Conservation (phyloP, 64 coral and sea anemone species). For the Montipora sp. region DNA sequence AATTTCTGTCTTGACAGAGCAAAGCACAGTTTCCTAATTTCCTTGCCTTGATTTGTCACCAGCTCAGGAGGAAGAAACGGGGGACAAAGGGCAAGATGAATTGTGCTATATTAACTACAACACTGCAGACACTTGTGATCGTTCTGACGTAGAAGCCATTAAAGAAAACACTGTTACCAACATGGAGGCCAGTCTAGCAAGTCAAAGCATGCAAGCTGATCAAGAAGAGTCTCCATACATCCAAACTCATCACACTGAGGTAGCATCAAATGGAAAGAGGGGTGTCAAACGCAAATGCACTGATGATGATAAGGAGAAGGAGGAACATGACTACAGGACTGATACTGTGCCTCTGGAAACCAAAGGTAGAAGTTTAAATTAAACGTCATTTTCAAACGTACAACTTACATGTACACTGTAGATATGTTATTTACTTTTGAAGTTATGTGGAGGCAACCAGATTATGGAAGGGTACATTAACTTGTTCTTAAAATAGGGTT, state of each 20-base stretch:
- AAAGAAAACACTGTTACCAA: neutral
- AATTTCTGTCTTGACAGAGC: neutral
- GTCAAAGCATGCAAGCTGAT: neutral
- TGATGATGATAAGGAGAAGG: neutral
- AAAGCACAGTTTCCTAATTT: neutral
- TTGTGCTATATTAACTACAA: neutral
- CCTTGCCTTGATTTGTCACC: neutral
- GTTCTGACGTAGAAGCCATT: neutral
- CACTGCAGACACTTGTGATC: neutral
- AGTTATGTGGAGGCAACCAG: no score
- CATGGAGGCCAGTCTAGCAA: neutral
- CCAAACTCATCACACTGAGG: neutral
- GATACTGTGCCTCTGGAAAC: neutral
- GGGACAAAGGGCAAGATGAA: neutral
- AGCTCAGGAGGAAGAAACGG: neutral
- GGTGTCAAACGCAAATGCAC: slow-evolving; percentile 15
- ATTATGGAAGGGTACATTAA: no score
- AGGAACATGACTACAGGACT: neutral
- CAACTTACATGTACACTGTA: no score
- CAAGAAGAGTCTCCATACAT: neutral
- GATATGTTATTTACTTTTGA: no score
- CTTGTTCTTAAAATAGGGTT: no score
- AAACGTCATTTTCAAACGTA: no score
- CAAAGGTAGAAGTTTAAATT: neutral
- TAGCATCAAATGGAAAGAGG: neutral